Evolutionary conservation across 2,888 invertebrate genomes (phyloP).

Genomic region (Pristionchus maxplancki): DNA sequence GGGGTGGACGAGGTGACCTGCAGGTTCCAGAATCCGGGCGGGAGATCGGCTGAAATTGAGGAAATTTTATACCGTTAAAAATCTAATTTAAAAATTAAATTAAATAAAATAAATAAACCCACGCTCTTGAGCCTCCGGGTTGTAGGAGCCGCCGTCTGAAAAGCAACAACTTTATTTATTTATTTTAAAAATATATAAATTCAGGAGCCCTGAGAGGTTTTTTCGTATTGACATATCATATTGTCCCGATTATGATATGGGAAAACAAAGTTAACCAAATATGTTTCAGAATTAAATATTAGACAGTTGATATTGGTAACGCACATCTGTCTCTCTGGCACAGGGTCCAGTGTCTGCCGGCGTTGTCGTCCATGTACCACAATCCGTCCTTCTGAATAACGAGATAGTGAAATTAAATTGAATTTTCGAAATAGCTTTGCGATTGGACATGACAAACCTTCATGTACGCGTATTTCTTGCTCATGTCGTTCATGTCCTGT

Average conservation of each 20-base stretch:
- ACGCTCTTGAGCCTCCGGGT: slow-evolving; percentile 59
- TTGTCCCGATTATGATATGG: no score
- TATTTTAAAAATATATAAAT: background rate
- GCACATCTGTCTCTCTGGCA: slow-evolving; percentile 66
- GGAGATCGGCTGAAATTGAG: slow-evolving; percentile 60
- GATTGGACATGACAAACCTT: no score
- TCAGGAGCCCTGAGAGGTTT: no score
- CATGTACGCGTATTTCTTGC: slow-evolving; percentile 62
- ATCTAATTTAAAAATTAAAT: no score
- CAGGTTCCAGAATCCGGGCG: slow-evolving; percentile 67
- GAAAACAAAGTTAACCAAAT: no score
- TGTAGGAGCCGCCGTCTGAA: slow-evolving; percentile 60
- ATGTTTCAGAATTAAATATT: no score
- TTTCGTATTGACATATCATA: no score
- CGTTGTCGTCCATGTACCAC: slow-evolving; percentile 60
- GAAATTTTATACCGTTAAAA: background rate
- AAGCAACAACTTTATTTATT: no score
- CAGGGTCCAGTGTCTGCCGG: slow-evolving; percentile 52
- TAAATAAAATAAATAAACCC: background rate
- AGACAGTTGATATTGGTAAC: no score
- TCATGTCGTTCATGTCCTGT: slow-evolving; percentile 56
- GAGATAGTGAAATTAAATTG: background rate
- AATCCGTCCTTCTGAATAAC: slow-evolving; percentile 53
- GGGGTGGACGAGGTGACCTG: slow-evolving; percentile 59
- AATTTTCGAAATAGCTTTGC: background rate